Percentiles rank a stretch among this genome's conserved stretches.
phyloP scores from a whole-genome alignment of 2,797 vertebrate species.

The Cossypha caffra region DNA sequence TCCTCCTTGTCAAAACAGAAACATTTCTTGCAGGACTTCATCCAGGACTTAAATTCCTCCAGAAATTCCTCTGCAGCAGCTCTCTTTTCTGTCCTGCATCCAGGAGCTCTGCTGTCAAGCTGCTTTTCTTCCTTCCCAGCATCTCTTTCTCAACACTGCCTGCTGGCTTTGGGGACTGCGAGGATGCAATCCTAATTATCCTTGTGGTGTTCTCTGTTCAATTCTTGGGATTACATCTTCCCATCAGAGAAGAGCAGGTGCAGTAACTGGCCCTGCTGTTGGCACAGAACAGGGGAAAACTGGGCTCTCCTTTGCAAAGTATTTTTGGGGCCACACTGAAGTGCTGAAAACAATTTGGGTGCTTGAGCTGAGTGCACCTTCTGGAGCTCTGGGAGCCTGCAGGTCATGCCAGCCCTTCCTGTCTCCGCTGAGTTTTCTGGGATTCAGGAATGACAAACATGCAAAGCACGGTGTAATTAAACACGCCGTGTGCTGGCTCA shows the following conservation, averaged over 20 bases:
- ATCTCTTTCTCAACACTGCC: not conserved
- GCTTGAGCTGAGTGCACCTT: not conserved
- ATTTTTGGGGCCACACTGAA: not conserved
- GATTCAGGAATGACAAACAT: not conserved
- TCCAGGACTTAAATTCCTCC: not conserved
- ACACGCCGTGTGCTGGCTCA: not conserved
- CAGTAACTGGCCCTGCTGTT: not conserved
- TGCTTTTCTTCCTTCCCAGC: not conserved
- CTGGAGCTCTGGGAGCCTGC: not conserved
- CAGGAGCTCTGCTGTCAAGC: not conserved
- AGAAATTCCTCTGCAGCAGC: not conserved
- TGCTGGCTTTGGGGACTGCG: not conserved
- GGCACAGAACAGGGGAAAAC: no score
- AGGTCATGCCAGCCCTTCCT: not conserved
- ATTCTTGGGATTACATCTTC: not conserved
- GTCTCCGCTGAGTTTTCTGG: not conserved
- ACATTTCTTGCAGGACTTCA: not conserved
- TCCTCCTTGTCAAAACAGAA: not conserved
- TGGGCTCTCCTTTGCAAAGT: not conserved
- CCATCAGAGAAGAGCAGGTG: not conserved
- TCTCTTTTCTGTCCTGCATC: not conserved
- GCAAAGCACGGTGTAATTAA: constrained; percentile 19
- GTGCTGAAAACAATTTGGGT: not conserved
- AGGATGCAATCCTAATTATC: not conserved
- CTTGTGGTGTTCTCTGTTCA: not conserved